Base-by-base conservation (phyloP, 2,113 vertebrate genomes). In the Globicephala melas region DNA sequence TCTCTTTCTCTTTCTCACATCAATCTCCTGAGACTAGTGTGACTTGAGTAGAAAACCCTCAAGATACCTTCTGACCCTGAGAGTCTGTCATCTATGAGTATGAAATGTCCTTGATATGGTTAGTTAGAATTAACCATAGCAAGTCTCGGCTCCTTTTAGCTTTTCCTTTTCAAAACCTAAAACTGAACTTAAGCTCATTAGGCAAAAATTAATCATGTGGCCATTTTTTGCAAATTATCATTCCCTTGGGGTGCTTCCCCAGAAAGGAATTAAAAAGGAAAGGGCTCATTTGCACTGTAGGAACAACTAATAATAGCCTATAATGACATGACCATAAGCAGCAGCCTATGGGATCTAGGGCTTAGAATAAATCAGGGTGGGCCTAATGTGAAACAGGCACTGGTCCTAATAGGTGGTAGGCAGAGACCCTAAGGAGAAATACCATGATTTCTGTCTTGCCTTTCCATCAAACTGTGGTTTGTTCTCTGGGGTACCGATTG, bases 121-220 rank as follows among this genome's bases (percentile, higher is more conserved):
- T 63, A 53, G 11, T 83, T 84, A 96, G 47, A 74, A 87, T 36
- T n/a, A 92, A 95, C 44, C 36, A 65, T 15, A 47, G 20, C 8
- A 80, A 8, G 15, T 88, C 12, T 95, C 60, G 36, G 4, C 5
- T 79, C 12, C 12, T 63, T 89, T 89, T 44, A 86, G 9, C 17
- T 87, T 79, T 95, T 76, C 23, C 71, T 83, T 85, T 90, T 68
- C 28, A 90, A 94, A 70, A 33, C 4, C 13, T 5, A 33, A 76
- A 79, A 90, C 90, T 68, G 92, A 84, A 80, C 25, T 93, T 80
- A 79, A 96, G 88, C 38, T 94, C 76, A 81, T n/a, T 93, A 89
- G 17, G 33, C 53, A 79, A 71, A 79, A 96, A 62, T 41, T 77
- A 97, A 94, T 55, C 73, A 36, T 21, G 41, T 68, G 47, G 23